Percentiles rank a stretch among this genome's conserved stretches.
Conservation (phyloP, 2,888 invertebrate species). For the Dryococelus australis region DNA sequence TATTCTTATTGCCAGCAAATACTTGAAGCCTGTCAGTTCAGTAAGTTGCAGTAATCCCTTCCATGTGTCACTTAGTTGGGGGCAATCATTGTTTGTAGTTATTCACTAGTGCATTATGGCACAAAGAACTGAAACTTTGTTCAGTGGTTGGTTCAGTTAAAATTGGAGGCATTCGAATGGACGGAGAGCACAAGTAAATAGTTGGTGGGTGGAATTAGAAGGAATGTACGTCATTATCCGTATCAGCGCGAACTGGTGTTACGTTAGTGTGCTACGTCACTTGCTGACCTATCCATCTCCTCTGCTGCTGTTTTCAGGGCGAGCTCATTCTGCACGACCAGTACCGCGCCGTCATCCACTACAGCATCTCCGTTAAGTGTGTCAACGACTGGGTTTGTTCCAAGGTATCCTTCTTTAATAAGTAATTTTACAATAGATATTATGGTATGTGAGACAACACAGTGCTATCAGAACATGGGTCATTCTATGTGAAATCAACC, state of each 20-base stretch:
- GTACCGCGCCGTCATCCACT: constrained; percentile 76
- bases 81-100: neutral
- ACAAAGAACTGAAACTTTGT: neutral
- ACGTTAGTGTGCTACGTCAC: neutral
- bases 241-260: constrained; percentile 29
- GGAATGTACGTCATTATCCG: neutral
- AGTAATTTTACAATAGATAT: no score
- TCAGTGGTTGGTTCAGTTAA: neutral
- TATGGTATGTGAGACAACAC: no score
- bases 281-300: constrained; percentile 27
- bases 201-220: constrained; percentile 6
- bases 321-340: constrained; percentile 75
- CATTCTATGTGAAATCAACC: no score
- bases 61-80: neutral
- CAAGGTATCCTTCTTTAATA: constrained; percentile 46
- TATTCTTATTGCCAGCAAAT: neutral
- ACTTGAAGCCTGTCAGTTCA: neutral
- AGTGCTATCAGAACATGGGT: no score
- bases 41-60: neutral
- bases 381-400: constrained; percentile 57
- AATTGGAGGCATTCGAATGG: neutral
- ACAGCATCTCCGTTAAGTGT: constrained; percentile 64
- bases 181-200: neutral
- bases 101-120: neutral
- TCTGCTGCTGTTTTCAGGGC: constrained; percentile 67